These are phyloP conservation scores for Metellina segmentata DNA, from an alignment of 2,888 invertebrate genomes.

Conservation along the genomic window DNA sequence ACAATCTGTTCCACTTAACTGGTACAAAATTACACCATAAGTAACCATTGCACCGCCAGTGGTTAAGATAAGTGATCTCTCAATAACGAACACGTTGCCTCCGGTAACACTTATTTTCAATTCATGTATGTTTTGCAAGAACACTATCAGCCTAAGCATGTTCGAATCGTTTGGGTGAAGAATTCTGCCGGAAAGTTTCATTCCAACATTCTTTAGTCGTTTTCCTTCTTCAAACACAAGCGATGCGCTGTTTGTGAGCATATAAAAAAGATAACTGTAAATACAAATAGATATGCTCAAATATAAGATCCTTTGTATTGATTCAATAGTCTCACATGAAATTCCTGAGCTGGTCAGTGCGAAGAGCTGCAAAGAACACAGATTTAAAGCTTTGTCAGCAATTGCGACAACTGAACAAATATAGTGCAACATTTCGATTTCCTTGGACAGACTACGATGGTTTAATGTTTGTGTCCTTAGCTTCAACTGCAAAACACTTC, in stretches of 20 bases:
- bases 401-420: not conserved
- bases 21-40: constrained; percentile 8
- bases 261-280: too few species aligned
- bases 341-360: not conserved
- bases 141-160: not conserved
- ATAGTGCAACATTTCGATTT: not conserved
- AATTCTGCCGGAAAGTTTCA: not conserved
- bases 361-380: not conserved
- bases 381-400: not conserved
- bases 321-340: not conserved
- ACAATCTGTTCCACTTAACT: too few species aligned
- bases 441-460: not conserved
- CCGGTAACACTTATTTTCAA: not conserved
- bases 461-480: not conserved
- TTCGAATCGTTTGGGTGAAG: not conserved
- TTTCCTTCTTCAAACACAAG: not conserved
- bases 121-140: not conserved
- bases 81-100: constrained; percentile 6
- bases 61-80: not conserved
- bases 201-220: too few species aligned
- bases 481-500: not conserved
- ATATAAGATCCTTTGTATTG: not conserved
- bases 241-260: constrained; percentile 2
- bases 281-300: too few species aligned
- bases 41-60: not conserved